Evolutionary conservation across 2,888 invertebrate species (phyloP), one percentile per base, ranked within the genome.

Genomic region (Mellilla xanthometata): DNA sequence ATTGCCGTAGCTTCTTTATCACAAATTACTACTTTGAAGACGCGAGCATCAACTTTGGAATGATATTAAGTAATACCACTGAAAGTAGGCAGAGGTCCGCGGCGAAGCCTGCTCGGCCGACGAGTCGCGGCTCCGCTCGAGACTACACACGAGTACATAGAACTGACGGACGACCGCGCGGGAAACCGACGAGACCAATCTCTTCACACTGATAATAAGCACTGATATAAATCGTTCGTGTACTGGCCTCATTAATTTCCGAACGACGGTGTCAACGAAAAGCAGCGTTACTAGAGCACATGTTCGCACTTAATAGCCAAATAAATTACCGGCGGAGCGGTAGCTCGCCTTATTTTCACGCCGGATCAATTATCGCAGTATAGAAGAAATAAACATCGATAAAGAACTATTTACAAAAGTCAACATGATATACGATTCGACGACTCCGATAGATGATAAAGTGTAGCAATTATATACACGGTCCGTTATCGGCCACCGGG

Each of bases 361-460:
- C 80, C 77, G 75, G 76, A 80, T 84, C 76, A 82, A 80, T 83
- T 82, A 83, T 76, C 74, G 74, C 72, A 33, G 65, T 72, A 71
- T 65, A 74, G 73, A 72, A 78, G 76, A 78, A 79, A 80, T 81
- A 78, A 80, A 84, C 78, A 84, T 77, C 67, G 75, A 72, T 76
- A 82, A 62, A 76, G 76, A 78, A 80, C 77, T 87, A 88, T 89
- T 85, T 88, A 88, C 88, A 87, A 81, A 84, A 84, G 86, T 88
- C 86, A 85, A 80, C 77, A 78, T 79, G 78, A 81, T 76, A 80
- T 77, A 81, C 76, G 76, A 70, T 75, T 76, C 72, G 68, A 77
- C 72, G 68, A 73, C 72, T 78, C 69, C 70, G 68, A 70, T 72
- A 68, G 68, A 32, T 40, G 46, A 80, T 76, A 74, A 77, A 80